A percentile compares a stretch with the other conserved stretches of the same genome.
phyloP scores from a whole-genome alignment of 2,797 vertebrate genomes.

The Lates japonicus region DNA sequence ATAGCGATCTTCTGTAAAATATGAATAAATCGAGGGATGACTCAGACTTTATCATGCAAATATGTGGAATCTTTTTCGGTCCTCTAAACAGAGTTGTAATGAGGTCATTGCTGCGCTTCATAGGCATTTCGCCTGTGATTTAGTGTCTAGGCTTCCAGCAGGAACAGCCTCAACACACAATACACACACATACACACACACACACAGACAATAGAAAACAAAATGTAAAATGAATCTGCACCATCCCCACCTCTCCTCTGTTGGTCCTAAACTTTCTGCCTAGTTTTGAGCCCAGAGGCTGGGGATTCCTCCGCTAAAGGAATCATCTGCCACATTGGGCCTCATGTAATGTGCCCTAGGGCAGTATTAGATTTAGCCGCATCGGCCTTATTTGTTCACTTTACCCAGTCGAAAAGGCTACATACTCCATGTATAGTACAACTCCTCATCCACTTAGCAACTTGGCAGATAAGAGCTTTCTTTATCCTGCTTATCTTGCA shows the following conservation, averaged over 20 bases:
- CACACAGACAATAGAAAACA: constrained; percentile 9
- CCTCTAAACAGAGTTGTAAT: constrained; percentile 49
- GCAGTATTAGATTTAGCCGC: constrained; percentile 71
- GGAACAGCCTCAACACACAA: constrained; percentile 16
- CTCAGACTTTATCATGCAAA: constrained; percentile 21
- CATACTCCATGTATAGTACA: constrained; percentile 49
- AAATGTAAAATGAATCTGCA: not conserved
- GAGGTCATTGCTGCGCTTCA: constrained; percentile 41
- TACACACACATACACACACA: constrained; percentile 33
- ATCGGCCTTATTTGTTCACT: constrained; percentile 75
- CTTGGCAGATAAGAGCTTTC: constrained; percentile 70
- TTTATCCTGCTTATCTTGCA: constrained; percentile 74
- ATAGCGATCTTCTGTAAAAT: not conserved
- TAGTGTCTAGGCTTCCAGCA: constrained; percentile 49
- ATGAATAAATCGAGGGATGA: not conserved
- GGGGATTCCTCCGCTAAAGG: constrained; percentile 32
- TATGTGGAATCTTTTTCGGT: constrained; percentile 8
- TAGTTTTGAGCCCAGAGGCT: constrained; percentile 61
- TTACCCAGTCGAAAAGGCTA: constrained; percentile 67
- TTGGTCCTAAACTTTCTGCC: constrained; percentile 61
- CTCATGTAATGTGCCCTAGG: constrained; percentile 67
- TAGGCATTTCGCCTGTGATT: too few species aligned
- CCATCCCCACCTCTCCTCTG: constrained; percentile 26
- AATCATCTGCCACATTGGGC: constrained; percentile 64
- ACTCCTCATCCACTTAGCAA: constrained; percentile 72